A percentile compares a stretch with the other conserved stretches of the same genome.
phyloP scores from a whole-genome alignment of 2,113 vertebrate genomes.

The Amphiprion ocellaris region DNA sequence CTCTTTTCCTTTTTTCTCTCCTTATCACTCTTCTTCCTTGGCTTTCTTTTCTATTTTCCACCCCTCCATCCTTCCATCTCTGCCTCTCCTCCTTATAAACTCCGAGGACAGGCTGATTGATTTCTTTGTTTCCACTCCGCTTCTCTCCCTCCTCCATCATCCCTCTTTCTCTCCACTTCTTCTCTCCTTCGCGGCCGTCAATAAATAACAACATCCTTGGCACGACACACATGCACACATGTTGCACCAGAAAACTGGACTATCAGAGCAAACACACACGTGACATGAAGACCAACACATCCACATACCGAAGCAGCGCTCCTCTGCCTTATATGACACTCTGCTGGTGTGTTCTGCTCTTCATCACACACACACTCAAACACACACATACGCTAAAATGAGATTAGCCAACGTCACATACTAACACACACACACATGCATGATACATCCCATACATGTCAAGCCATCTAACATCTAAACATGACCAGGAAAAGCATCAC shows the following conservation, averaged over 20 bases:
- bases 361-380: background rate
- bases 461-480: background rate
- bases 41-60: background rate
- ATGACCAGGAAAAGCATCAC: background rate
- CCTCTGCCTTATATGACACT: conserved; percentile 13
- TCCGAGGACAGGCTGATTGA: conserved; percentile 59
- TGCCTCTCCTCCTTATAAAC: conserved; percentile 31
- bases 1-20: background rate
- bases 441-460: background rate
- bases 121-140: conserved; percentile 47
- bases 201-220: conserved; percentile 67
- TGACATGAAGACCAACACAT: background rate
- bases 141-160: conserved; percentile 45
- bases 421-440: background rate
- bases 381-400: background rate
- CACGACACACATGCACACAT: conserved; percentile 16
- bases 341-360: conserved; percentile 9
- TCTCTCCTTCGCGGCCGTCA: conserved; percentile 40
- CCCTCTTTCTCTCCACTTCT: background rate
- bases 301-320: background rate
- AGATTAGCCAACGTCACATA: background rate
- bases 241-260: background rate
- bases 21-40: no score
- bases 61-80: background rate
- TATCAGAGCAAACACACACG: background rate